phyloP scores from a whole-genome alignment of 2,888 invertebrate genomes.

The Pediacus dermestoides region DNA sequence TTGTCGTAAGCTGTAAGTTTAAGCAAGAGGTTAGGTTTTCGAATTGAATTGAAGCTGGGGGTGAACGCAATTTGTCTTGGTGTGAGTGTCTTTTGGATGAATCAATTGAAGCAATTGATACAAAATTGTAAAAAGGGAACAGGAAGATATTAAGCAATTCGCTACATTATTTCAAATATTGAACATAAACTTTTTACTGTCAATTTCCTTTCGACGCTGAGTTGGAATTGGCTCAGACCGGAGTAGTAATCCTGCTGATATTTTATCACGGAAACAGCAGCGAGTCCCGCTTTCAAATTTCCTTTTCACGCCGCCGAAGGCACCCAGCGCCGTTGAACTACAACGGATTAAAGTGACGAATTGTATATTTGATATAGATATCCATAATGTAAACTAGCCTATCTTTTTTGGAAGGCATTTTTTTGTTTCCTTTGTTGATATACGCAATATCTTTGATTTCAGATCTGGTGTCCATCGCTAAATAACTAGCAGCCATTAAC shows the following conservation, averaged over 20 bases:
- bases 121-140: neutral
- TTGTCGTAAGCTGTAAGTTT: slow-evolving; percentile 1
- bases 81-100: no score
- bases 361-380: slow-evolving; percentile 26
- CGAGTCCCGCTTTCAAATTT: slow-evolving; percentile 29
- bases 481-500: no score
- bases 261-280: slow-evolving; percentile 30
- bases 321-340: slow-evolving; percentile 18
- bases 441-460: no score
- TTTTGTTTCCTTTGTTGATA: no score
- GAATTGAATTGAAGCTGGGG: neutral
- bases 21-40: neutral
- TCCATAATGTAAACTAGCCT: no score
- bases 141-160: slow-evolving; percentile 9
- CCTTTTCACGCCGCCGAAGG: slow-evolving; percentile 26
- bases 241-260: slow-evolving; percentile 27
- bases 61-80: neutral
- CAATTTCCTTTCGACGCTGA: slow-evolving; percentile 3
- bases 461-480: no score
- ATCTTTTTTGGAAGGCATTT: no score
- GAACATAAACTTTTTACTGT: slow-evolving; percentile 10
- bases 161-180: slow-evolving; percentile 8
- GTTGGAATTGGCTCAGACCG: slow-evolving; percentile 9
- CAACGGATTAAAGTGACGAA: slow-evolving; percentile 29
- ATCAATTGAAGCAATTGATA: neutral